Evolutionary conservation across 2,888 invertebrate genomes (phyloP).

Genomic region (Nebria brevicollis): DNA sequence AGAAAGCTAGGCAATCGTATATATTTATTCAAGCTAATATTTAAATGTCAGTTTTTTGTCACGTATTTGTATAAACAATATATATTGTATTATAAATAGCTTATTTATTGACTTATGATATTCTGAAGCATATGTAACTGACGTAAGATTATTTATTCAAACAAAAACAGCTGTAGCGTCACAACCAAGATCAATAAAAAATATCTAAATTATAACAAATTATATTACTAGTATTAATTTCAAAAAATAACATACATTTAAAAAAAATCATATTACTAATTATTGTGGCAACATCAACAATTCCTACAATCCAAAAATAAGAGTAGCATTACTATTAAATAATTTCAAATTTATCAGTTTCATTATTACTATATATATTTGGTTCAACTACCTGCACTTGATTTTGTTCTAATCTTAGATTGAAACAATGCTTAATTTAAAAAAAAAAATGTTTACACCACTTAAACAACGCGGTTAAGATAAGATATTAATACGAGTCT

Average conservation of each 20-base stretch:
- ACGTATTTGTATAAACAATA: background rate
- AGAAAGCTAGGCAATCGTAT: background rate
- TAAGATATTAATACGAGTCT: constrained; percentile 6
- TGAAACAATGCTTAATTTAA: background rate
- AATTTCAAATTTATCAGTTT: background rate
- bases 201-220: constrained; percentile 3
- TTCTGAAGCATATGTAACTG: constrained; percentile 9
- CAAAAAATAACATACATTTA: background rate
- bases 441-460: constrained; percentile 9
- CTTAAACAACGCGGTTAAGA: background rate
- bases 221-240: constrained; percentile 16
- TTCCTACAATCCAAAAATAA: background rate
- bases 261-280: background rate
- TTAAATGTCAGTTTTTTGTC: background rate
- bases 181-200: constrained; percentile 14
- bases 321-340: background rate
- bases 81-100: background rate
- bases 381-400: background rate
- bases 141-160: constrained; percentile 24
- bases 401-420: background rate
- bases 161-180: constrained; percentile 28
- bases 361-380: background rate
- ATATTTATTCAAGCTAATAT: background rate
- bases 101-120: constrained; percentile 15
- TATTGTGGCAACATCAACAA: background rate